These are phyloP conservation scores for Hucho hucho DNA, from an alignment of 2,113 vertebrate genomes.

Conservation along the genomic window DNA sequence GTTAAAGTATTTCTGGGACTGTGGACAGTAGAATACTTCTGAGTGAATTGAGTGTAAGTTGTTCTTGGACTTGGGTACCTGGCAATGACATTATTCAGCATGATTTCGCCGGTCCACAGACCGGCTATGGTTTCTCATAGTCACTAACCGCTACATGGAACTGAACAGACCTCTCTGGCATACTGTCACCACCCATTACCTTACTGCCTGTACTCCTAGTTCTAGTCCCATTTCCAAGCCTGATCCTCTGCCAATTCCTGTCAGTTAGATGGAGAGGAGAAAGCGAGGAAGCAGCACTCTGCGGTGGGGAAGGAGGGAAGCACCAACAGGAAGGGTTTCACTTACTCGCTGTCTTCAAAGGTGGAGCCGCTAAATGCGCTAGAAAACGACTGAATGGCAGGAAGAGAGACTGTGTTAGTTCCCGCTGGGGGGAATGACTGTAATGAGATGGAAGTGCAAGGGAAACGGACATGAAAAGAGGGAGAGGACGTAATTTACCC, in stretches of 20 bases:
- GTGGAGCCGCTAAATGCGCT: background rate
- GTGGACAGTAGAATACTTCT: too few species aligned
- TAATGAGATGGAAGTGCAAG: background rate
- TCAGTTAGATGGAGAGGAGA: constrained; percentile 38
- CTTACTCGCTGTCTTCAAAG: constrained; percentile 21
- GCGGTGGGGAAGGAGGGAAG: background rate
- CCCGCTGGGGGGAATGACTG: background rate
- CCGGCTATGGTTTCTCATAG: background rate
- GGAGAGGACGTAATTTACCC: background rate
- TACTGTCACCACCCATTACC: background rate
- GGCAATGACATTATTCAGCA: too few species aligned
- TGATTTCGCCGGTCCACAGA: too few species aligned
- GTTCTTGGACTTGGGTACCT: too few species aligned
- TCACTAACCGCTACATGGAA: background rate
- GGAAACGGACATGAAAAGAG: constrained; percentile 6
- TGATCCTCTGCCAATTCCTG: background rate
- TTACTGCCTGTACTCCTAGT: background rate
- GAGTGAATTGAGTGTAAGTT: too few species aligned
- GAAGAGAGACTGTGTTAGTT: constrained; percentile 21
- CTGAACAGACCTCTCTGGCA: background rate
- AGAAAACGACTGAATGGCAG: constrained; percentile 26
- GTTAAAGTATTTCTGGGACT: too few species aligned
- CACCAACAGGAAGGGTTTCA: constrained; percentile 36
- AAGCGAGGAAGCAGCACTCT: constrained; percentile 24
- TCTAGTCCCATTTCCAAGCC: background rate